Evolutionary conservation across 2,797 vertebrate species (phyloP), one percentile per base, ranked within the genome.

Genomic region (Discoglossus pictus): DNA sequence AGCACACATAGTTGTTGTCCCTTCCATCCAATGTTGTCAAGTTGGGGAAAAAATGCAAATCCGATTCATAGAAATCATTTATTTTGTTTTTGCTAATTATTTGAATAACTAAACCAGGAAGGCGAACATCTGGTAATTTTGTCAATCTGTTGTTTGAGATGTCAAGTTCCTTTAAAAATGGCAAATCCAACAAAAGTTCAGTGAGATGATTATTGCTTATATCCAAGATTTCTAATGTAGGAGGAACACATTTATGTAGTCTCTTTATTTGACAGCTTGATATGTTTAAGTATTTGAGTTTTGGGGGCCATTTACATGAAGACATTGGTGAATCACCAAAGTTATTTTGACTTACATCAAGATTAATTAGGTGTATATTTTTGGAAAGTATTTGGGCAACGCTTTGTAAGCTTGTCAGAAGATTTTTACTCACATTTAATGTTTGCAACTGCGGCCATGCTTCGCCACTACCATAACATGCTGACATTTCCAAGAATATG

Each of bases 391-490:
- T 61, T 13, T 27, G 0, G 16, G 72, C 80, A 0, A 77, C 76
- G 12, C 31, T 2, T 23, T 58, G 24, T 16, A 93, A 58, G 4
- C 76, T 80, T 35, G 58, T 77, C 10, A 92, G 46, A 11, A 80
- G 72, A 48, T 92, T 93, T n/a, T 80, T 80, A 61, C 89, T 92
- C 16, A 92, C 38, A 67, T 88, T 89, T 55, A 93, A 67, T n/a
- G 81, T 86, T 42, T 74, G 74, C 1, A 93, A 11, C 1, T 72
- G 76, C 10, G 79, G 82, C 85, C 77, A 90, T 16, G 54, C 10
- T 1, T 23, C 50, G 1, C 11, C 0, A 9, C 71, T 55, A 0
- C 2, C 4, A 11, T 56, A 15, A 65, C 87, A 92, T 4, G 89
- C 67, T 2, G 85, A 78, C 35, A 86, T 70, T 15, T 5, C 0